phyloP scores from a whole-genome alignment of 1,140 invertebrate species.

The Vanessa atalanta region DNA sequence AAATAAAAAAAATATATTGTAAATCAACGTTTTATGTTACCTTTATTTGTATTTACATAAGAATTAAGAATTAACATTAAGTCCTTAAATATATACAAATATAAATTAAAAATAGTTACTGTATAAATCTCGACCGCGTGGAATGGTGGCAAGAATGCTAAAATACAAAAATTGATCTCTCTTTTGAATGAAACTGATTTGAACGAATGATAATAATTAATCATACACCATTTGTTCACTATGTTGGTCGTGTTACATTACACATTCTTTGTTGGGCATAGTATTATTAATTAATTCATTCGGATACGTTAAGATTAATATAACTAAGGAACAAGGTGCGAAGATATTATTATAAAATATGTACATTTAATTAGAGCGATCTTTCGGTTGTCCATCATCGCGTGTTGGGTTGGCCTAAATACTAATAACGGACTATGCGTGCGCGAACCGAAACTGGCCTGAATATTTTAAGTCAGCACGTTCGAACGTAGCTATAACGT shows the following conservation, averaged over 20 bases:
- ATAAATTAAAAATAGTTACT: no score
- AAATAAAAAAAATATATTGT: no score
- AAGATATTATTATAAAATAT: conserved; percentile 31
- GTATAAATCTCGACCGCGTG: no score
- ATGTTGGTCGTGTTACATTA: background rate
- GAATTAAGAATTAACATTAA: no score
- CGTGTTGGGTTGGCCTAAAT: conserved; percentile 32
- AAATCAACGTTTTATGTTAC: no score
- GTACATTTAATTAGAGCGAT: conserved; percentile 34
- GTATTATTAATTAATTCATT: background rate
- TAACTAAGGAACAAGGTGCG: background rate
- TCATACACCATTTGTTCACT: background rate
- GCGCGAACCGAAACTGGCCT: conserved; percentile 29
- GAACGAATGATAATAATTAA: background rate
- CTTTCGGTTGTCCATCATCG: conserved; percentile 30
- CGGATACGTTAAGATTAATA: background rate
- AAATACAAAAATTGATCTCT: no score
- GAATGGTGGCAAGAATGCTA: no score
- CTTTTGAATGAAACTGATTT: no score
- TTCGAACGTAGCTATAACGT: conserved; percentile 10
- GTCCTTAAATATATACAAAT: no score
- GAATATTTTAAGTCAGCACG: conserved; percentile 27
- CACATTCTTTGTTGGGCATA: background rate
- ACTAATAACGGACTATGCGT: conserved; percentile 30
- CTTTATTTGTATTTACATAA: no score